Conservation (phyloP, 2,113 vertebrate species). For the Steatornis caripensis region DNA sequence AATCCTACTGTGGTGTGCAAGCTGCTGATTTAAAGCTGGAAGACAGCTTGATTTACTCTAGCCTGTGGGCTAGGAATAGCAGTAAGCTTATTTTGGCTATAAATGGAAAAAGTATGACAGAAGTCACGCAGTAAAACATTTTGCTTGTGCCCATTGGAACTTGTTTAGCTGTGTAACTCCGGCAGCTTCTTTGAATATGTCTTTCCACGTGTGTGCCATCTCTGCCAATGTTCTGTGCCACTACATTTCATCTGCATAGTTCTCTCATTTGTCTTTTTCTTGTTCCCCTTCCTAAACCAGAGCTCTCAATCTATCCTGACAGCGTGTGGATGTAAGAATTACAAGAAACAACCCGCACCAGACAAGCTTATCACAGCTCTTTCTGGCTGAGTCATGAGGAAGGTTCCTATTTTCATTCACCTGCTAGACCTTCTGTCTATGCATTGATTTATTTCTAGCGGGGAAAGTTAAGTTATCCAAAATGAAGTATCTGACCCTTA, state of each 20-base stretch:
- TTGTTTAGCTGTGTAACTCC: background rate
- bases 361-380: slow-evolving; percentile 26
- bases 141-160: slow-evolving; percentile 13
- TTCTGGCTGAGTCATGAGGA: slow-evolving; percentile 18
- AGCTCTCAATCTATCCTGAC: slow-evolving; percentile 30
- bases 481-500: background rate
- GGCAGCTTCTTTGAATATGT: background rate
- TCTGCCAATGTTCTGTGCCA: background rate
- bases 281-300: background rate
- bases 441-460: background rate
- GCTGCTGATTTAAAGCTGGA: slow-evolving; percentile 19
- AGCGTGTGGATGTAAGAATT: slow-evolving; percentile 8
- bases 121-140: slow-evolving; percentile 32
- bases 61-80: background rate
- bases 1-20: background rate
- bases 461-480: background rate
- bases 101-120: background rate
- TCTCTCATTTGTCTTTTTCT: slow-evolving; percentile 21
- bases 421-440: background rate
- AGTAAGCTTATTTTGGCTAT: slow-evolving; percentile 31
- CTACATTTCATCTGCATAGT: background rate
- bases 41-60: slow-evolving; percentile 34
- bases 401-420: slow-evolving; percentile 37
- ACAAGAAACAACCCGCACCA: slow-evolving; percentile 17
- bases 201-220: background rate